Percentiles rank a stretch among this genome's conserved stretches.
Conservation (phyloP, 2,888 invertebrate species). For the Oscheius sp. region DNA sequence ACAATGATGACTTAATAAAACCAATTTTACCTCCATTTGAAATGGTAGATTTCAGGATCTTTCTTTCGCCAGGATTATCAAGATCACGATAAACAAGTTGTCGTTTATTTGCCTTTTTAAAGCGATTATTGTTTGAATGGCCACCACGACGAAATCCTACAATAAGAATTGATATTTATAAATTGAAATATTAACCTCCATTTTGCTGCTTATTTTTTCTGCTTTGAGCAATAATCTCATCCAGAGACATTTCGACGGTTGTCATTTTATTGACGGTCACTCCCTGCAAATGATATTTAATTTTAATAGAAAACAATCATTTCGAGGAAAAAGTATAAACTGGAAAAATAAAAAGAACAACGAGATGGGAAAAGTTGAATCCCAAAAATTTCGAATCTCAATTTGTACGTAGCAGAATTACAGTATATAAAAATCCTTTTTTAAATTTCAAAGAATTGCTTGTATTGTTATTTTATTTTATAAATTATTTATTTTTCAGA, state of each 20-base stretch:
- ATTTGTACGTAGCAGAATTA: no score
- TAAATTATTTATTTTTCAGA: neutral
- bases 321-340: no score
- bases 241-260: constrained; percentile 47
- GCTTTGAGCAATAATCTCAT: constrained; percentile 46
- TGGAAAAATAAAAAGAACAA: no score
- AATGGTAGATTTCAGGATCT: neutral
- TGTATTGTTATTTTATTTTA: no score
- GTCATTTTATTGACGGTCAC: no score
- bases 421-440: no score
- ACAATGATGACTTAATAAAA: neutral
- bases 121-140: neutral
- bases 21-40: no score
- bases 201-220: constrained; percentile 33
- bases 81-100: constrained; percentile 2
- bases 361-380: no score
- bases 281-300: no score
- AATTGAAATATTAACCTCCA: constrained; percentile 26
- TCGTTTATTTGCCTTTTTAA: neutral
- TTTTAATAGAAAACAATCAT: no score
- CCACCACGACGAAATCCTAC: neutral
- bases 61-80: constrained; percentile 6
- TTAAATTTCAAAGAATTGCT: no score
- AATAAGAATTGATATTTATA: neutral
- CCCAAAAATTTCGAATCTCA: no score